phyloP scores from a whole-genome alignment of 2,797 vertebrate species.

The Xenentodon cancila region DNA sequence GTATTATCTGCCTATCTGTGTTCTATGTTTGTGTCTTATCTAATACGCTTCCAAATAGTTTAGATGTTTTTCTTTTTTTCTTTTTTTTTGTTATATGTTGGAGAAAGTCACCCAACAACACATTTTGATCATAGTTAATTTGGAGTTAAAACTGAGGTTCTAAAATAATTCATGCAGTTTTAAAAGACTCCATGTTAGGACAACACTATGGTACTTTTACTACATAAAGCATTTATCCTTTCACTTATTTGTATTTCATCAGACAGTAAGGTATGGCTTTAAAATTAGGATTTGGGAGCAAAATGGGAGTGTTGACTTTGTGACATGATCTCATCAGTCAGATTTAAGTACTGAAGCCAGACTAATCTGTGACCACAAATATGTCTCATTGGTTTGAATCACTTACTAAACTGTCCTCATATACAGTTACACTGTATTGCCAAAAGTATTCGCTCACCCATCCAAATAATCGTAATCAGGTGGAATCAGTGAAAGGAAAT shows the following conservation, averaged over 20 bases:
- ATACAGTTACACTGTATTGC: no score
- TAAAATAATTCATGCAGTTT: constrained; percentile 2
- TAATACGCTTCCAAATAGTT: not conserved
- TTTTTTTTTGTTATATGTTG: not conserved
- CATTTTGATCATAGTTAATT: not conserved
- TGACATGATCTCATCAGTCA: constrained; percentile 40
- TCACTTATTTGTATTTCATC: not conserved
- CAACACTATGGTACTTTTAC: not conserved
- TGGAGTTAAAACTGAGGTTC: not conserved
- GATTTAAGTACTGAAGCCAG: constrained; percentile 18
- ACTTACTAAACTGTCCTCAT: no score
- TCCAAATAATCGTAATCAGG: no score
- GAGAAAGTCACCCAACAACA: not conserved
- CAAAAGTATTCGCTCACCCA: no score
- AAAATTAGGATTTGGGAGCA: constrained; percentile 1
- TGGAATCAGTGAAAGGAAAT: no score
- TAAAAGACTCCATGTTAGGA: not conserved
- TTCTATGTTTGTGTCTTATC: not conserved
- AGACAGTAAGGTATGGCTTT: not conserved
- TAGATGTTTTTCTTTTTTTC: not conserved
- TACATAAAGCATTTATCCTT: not conserved
- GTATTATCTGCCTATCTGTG: not conserved
- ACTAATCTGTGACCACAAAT: not conserved
- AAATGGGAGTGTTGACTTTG: constrained; percentile 15
- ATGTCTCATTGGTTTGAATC: not conserved